phyloP scores from a whole-genome alignment of 2,888 invertebrate species.

The Leptinotarsa tumamoca region DNA sequence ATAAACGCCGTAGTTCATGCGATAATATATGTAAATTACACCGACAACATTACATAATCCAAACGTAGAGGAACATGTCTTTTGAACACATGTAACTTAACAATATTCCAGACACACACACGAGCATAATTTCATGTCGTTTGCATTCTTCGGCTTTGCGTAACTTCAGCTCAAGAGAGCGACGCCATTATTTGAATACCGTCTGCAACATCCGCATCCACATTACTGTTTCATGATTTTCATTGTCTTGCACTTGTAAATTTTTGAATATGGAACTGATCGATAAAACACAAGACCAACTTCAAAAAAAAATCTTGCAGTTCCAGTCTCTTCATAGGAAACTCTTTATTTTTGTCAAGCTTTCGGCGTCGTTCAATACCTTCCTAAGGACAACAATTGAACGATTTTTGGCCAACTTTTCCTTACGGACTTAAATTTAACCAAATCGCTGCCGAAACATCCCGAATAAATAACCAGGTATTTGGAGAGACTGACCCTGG shows the following conservation, averaged over 20 bases:
- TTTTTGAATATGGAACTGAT: neutral
- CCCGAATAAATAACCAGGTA: too few species aligned
- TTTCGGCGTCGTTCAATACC: too few species aligned
- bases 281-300: too few species aligned
- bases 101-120: conserved; percentile 18
- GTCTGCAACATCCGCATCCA: neutral
- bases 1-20: conserved; percentile 20
- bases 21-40: conserved; percentile 21
- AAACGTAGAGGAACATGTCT: conserved; percentile 25
- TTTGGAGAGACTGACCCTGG: too few species aligned
- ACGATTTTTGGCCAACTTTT: too few species aligned
- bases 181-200: neutral
- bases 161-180: neutral
- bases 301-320: too few species aligned
- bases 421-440: too few species aligned
- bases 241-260: neutral
- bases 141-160: conserved; percentile 24
- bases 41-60: conserved; percentile 19
- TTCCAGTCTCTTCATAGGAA: too few species aligned
- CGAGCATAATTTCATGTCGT: conserved; percentile 28
- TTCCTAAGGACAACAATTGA: too few species aligned
- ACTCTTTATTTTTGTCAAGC: too few species aligned
- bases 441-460: too few species aligned
- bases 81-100: conserved; percentile 27
- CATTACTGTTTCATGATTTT: neutral